Conservation (phyloP, 2,113 vertebrate species). For the Sturnus vulgaris region DNA sequence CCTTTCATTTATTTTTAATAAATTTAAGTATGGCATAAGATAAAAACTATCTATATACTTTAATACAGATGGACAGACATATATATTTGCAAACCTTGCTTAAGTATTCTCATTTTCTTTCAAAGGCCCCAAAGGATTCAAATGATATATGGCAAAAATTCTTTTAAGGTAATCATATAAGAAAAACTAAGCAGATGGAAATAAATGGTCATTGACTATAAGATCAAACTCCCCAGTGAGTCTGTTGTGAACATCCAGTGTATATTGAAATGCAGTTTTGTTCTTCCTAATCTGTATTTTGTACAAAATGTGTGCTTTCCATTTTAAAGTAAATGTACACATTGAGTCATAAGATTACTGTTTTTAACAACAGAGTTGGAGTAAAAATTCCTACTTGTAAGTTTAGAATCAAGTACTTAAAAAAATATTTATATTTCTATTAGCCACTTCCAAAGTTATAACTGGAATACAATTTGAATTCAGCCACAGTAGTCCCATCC, state of each 20-base stretch:
- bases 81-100: constrained; percentile 36
- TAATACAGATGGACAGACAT: constrained; percentile 32
- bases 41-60: neutral
- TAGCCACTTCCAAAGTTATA: neutral
- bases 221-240: neutral
- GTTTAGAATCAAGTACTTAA: neutral
- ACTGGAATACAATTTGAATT: neutral
- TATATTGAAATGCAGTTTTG: neutral
- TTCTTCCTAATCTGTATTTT: neutral
- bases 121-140: neutral
- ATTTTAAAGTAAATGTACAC: neutral
- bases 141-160: constrained; percentile 28
- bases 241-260: neutral
- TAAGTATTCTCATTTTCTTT: constrained; percentile 40
- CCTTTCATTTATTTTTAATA: constrained; percentile 40
- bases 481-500: neutral
- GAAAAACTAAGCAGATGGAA: constrained; percentile 20
- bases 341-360: neutral
- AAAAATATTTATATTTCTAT: neutral
- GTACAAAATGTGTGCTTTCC: neutral
- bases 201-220: neutral
- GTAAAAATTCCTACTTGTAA: neutral
- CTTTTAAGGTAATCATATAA: constrained; percentile 13
- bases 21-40: neutral
- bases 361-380: neutral